Evolutionary conservation across 2,113 vertebrate genomes (phyloP).

Genomic region (Zosterops japonicus): DNA sequence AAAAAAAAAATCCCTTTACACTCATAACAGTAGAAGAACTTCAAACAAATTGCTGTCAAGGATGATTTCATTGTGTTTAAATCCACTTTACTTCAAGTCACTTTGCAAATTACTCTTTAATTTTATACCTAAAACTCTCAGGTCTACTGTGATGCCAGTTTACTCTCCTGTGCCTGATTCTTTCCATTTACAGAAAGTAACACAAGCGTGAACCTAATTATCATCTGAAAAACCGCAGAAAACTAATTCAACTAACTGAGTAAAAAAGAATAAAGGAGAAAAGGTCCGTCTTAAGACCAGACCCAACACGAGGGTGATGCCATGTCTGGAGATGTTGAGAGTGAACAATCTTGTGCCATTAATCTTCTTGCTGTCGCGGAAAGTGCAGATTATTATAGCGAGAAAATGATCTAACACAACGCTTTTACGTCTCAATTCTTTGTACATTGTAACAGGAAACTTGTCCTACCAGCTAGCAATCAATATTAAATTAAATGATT

Average conservation of each 20-base stretch:
- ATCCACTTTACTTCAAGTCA: neutral
- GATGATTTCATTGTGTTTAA: conserved; percentile 56
- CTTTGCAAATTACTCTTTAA: conserved; percentile 57
- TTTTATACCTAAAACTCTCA: conserved; percentile 29
- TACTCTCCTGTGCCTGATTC: neutral
- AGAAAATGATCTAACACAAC: neutral
- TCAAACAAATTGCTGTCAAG: conserved; percentile 42
- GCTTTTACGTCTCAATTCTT: neutral
- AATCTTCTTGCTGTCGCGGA: neutral
- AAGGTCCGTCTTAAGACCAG: neutral
- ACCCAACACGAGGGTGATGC: neutral
- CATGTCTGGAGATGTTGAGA: neutral
- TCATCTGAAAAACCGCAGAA: neutral
- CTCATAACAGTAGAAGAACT: conserved; percentile 58
- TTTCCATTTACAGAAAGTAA: neutral
- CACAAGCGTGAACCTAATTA: neutral
- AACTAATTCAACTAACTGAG: neutral
- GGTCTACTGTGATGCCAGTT: neutral
- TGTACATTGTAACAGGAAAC: conserved; percentile 23
- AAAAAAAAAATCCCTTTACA: conserved; percentile 51
- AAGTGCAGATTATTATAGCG: neutral
- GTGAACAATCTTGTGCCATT: neutral
- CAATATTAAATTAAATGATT: neutral
- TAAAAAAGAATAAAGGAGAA: neutral
- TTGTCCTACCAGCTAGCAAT: neutral